Base-by-base conservation (phyloP, 2,113 vertebrate species). In the Pteronura brasiliensis region DNA sequence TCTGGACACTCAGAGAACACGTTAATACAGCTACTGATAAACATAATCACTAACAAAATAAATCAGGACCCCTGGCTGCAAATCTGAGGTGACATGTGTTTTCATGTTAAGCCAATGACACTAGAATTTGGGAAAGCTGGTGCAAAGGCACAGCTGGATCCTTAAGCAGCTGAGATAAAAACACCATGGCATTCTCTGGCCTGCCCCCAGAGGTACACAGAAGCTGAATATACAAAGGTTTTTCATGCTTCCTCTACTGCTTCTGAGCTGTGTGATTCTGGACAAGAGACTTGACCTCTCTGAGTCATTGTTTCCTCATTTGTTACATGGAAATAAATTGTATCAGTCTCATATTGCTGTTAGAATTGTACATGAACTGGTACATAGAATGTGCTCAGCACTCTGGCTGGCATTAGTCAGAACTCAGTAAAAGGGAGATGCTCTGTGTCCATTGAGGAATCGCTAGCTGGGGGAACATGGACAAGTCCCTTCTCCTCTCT, bases 11-110 rank as follows among this genome's bases (percentile, higher is more conserved):
- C 25, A 42, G 93, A 94, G 91, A 98, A 55, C 8, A 94, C 27
- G 29, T 96, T 98, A 97, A 80, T 67, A 44, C 96, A 65, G 69
- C 31, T 92, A 95, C 76, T 87, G 96, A 97, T 96, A 93, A 98
- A 96, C 39, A 94, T 49, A 96, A 91, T 88, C 67, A 47, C 72
- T 96, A 69, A 94, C 97, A 97, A 95, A 81, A 77, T 95, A 88
- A 96, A 81, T 69, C 77, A 88, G 44, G 57, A 76, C 63, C 42
- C 34, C 76, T 44, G 18, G 39, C 44, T 80, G 76, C 67, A 76
- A 80, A 84, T 77, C 74, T 74, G 49, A 82, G 21, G 25, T 15
- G 20, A n/a, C 39, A 65, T 86, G 91, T 94, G 83, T 81, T 49
- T 90, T 81, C 29, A 8, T 1, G 6, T 29, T 76, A 86, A 63